A percentile compares a stretch with the other conserved stretches of the same genome.
Evolutionary conservation across 2,888 invertebrate species (phyloP).

Genomic region (Latrodectus elegans): DNA sequence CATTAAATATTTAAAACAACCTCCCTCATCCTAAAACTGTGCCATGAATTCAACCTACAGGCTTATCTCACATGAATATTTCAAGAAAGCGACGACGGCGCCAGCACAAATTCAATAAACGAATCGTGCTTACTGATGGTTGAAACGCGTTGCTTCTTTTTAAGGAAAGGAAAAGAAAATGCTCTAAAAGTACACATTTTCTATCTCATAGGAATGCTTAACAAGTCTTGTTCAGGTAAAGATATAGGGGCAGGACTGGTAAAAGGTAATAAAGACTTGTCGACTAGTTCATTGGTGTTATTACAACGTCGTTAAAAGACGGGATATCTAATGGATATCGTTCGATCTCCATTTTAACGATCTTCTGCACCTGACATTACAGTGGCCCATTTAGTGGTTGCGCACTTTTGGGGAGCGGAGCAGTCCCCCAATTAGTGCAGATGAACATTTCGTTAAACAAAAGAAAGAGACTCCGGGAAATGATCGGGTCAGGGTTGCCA

Average conservation of each 20-base stretch:
- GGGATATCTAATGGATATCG: slow-evolving; percentile 44
- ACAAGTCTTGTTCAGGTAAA: background rate
- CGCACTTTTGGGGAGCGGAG: too few relatives aligned
- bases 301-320: slow-evolving; percentile 44
- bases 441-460: too few relatives aligned
- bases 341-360: slow-evolving; percentile 49
- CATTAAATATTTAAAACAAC: too few relatives aligned
- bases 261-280: slow-evolving; percentile 41
- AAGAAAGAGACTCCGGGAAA: background rate
- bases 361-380: slow-evolving; percentile 8
- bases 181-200: background rate
- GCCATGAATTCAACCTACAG: too few relatives aligned
- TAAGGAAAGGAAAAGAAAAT: slow-evolving; percentile 4
- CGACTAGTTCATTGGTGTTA: slow-evolving; percentile 37
- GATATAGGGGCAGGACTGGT: too few relatives aligned
- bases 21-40: too few relatives aligned
- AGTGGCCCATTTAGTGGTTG: background rate
- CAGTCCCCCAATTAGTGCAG: too few relatives aligned
- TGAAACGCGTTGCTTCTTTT: background rate
- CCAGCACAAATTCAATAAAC: too few relatives aligned
- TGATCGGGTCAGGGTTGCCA: too few relatives aligned
- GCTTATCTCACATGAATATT: too few relatives aligned
- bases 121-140: too few relatives aligned
- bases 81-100: too few relatives aligned
- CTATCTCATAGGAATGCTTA: slow-evolving; percentile 8